Evolutionary conservation across 2,888 invertebrate genomes (phyloP), one percentile per base, ranked within the genome.

Genomic region (Epirrita christyi): DNA sequence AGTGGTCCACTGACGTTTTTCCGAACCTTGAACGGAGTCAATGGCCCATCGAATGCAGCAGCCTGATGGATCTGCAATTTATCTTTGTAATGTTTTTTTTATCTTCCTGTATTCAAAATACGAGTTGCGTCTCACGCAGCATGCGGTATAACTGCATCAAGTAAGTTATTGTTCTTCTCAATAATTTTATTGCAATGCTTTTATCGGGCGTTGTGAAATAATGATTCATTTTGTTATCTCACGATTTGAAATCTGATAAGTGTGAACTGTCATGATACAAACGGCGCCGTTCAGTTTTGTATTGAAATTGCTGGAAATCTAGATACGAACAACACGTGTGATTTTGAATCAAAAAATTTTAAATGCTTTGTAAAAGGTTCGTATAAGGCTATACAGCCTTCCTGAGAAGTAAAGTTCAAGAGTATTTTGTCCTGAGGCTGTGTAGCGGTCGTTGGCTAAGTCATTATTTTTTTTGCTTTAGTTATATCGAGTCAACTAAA

Each of bases 401-500:
- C 29, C 27, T 40, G 42, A 27, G 45, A 46, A 51, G 28, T 51
- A 46, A 51, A 51, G 41, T 46, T 56, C 46, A 55, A 55, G 4
- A 36, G 36, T 48, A 38, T 21, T 38, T 10, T 34, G 11, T 15
- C 36, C 41, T 55, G n/a, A n/a, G 21, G 4, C 7, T 36, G 15
- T 14, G 28, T 37, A 21, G 21, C 34, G 45, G 45, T 36, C 68
- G 49, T 66, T 67, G 21, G 21, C 59, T 57, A 72, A 72, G 73
- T 76, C 66, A 59, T 72, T 73, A 7, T 32, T 76, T 79, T 76
- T 80, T 49, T 71, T 55, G 73, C 72, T 66, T 21, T 21, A 21
- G 76, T 76, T 73, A 73, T 68, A 71, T 73, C 69, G 7, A 40
- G 49, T 54, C 10, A 69, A 70, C 75, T 73, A 74, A 77, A 78